phyloP scores from a whole-genome alignment of 1,140 invertebrate species.

The Sesamia nonagrioides region DNA sequence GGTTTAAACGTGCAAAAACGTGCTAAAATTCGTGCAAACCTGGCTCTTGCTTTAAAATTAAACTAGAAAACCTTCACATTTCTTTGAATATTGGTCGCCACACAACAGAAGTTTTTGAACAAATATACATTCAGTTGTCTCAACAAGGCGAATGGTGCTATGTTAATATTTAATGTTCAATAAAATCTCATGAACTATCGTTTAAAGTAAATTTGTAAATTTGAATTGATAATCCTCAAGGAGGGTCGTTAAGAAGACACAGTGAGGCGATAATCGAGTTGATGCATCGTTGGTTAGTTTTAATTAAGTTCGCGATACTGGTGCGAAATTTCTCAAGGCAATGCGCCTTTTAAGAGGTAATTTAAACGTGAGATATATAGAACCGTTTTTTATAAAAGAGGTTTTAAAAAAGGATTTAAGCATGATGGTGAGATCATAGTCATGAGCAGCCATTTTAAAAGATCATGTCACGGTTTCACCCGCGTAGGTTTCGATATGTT shows the following conservation, averaged over 20 bases:
- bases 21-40: too few relatives aligned
- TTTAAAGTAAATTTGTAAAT: slow-evolving; percentile 25
- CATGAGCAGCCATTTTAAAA: too few relatives aligned
- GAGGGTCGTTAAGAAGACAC: slow-evolving; percentile 6
- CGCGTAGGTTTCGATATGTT: too few relatives aligned
- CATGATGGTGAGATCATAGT: too few relatives aligned
- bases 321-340: background rate
- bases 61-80: background rate
- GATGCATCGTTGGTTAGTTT: slow-evolving; percentile 13
- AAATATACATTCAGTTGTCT: background rate
- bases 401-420: too few relatives aligned
- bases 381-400: too few relatives aligned
- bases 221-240: slow-evolving; percentile 27
- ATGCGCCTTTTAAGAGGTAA: background rate
- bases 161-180: slow-evolving; percentile 8
- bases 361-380: background rate
- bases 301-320: slow-evolving; percentile 16
- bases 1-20: too few relatives aligned
- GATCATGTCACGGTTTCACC: too few relatives aligned
- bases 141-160: background rate
- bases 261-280: slow-evolving; percentile 3
- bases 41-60: background rate
- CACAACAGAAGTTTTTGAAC: background rate
- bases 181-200: slow-evolving; percentile 12
- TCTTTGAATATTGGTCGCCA: background rate